phyloP scores from a whole-genome alignment of 2,888 invertebrate species.

The Ophion ventricosus region DNA sequence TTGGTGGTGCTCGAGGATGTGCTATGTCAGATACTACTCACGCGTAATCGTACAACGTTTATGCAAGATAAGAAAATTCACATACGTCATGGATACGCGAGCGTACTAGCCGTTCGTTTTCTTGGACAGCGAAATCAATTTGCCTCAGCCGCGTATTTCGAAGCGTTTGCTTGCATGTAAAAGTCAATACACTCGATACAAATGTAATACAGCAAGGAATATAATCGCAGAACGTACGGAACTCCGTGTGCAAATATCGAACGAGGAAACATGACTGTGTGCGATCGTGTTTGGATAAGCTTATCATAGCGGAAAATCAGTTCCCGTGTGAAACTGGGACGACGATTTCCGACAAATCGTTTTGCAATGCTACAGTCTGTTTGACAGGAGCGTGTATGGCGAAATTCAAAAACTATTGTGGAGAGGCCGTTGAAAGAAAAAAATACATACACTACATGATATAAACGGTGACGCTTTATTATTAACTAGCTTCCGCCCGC shows the following conservation, averaged over 20 bases:
- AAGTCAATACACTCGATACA: not conserved
- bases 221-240: not conserved
- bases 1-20: not conserved
- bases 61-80: conserved; percentile 46
- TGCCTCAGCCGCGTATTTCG: not conserved
- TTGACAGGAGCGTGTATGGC: too few species aligned
- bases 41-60: conserved; percentile 28
- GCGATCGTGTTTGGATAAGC: conserved; percentile 1
- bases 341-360: not conserved
- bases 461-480: too few species aligned
- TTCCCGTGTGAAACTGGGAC: conserved; percentile 10
- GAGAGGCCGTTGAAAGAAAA: too few species aligned
- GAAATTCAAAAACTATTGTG: too few species aligned
- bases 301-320: conserved; percentile 32
- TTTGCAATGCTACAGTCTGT: not conserved
- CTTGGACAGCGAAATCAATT: not conserved
- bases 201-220: not conserved
- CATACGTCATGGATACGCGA: conserved; percentile 39
- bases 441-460: too few species aligned
- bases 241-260: not conserved
- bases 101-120: conserved; percentile 2
- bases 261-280: not conserved
- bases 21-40: too few species aligned
- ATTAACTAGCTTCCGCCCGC: too few species aligned
- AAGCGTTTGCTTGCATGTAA: not conserved